These are phyloP conservation scores for Thymelicus acteon DNA, from an alignment of 2,888 invertebrate species.

Conservation along the genomic window DNA sequence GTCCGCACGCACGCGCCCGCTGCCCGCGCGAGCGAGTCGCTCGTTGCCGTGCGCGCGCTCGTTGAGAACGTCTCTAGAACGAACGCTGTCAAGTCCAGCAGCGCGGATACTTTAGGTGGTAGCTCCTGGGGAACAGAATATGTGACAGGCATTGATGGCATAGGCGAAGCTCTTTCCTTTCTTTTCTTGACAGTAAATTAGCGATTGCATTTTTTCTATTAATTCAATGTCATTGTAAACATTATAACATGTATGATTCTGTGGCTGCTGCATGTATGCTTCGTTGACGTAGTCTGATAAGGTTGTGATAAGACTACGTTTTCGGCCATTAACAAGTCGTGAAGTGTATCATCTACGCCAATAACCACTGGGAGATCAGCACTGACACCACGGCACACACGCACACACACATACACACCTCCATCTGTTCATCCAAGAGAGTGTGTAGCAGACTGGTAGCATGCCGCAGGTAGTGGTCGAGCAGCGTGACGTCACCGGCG, in stretches of 20 bases:
- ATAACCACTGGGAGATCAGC: too few relatives aligned
- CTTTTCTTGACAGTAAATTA: too few relatives aligned
- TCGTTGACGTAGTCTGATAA: too few relatives aligned
- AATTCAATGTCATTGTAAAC: too few relatives aligned
- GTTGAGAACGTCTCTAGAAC: background rate
- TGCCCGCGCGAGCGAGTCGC: background rate
- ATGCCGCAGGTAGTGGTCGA: conserved; percentile 44
- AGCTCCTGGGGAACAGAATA: conserved; percentile 6
- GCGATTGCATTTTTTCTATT: too few relatives aligned
- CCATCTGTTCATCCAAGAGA: conserved; percentile 17
- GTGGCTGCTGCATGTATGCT: too few relatives aligned
- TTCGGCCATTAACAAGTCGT: too few relatives aligned
- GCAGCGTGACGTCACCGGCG: background rate
- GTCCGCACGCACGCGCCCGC: background rate
- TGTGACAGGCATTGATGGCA: too few relatives aligned
- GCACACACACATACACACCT: conserved; percentile 22
- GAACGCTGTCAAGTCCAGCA: conserved; percentile 16
- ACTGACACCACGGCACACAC: background rate
- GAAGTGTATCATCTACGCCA: too few relatives aligned
- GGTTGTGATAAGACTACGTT: too few relatives aligned
- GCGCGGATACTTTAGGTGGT: background rate
- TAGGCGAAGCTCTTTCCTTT: too few relatives aligned
- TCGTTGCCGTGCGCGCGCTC: conserved; percentile 3
- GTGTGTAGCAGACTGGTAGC: conserved; percentile 35
- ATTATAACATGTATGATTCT: too few relatives aligned